A percentile compares a stretch with the other conserved stretches of the same genome.
Conservation (phyloP, 2,888 invertebrate species). For the Lutraria lutraria region DNA sequence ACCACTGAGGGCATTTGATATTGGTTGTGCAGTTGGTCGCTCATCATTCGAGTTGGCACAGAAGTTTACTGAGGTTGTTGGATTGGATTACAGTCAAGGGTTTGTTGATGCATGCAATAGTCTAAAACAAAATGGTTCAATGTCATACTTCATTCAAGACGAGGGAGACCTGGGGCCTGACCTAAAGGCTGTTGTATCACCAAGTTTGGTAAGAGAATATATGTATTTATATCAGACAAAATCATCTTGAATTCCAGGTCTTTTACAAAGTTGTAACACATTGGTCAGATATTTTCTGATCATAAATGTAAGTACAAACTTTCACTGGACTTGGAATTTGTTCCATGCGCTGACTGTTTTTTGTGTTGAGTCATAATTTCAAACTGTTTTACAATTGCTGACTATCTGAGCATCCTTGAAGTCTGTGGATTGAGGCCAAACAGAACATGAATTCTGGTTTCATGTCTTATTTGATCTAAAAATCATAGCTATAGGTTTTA, state of each 20-base stretch:
- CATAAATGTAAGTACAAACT: no score
- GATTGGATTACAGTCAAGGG: slow-evolving; percentile 85
- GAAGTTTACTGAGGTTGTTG: slow-evolving; percentile 83
- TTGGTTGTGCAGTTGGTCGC: slow-evolving; percentile 86
- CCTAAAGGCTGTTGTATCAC: slow-evolving; percentile 77
- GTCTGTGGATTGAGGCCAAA: no score
- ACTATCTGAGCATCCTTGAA: no score
- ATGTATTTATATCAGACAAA: background rate
- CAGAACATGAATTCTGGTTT: no score
- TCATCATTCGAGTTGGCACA: slow-evolving; percentile 84
- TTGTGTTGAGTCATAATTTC: no score
- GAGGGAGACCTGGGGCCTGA: slow-evolving; percentile 84
- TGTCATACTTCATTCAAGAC: slow-evolving; percentile 80
- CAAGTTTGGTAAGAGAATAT: slow-evolving; percentile 77
- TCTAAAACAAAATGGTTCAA: slow-evolving; percentile 77
- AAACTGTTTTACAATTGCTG: no score
- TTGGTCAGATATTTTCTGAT: no score
- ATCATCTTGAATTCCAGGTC: background rate
- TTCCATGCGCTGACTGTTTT: no score
- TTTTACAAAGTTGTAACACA: background rate
- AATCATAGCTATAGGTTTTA: no score
- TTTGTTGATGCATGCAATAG: slow-evolving; percentile 84
- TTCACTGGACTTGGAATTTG: no score
- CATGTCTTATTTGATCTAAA: no score
- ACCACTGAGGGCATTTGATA: slow-evolving; percentile 83